Base-by-base conservation (phyloP, 2,113 vertebrate genomes). In the Anser brachyrhynchus region DNA sequence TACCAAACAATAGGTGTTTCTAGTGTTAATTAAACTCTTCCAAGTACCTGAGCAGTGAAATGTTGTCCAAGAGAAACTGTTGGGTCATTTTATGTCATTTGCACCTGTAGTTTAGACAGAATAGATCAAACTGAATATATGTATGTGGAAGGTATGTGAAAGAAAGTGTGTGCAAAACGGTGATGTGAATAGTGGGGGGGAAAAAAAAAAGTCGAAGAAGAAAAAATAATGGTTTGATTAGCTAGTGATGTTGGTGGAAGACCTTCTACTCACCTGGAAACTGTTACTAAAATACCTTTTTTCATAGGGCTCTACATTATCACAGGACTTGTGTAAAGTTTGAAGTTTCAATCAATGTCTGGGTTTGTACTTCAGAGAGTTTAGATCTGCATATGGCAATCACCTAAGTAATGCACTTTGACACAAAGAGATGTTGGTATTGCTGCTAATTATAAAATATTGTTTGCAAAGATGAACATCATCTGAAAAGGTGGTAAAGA, bases 21-120 rank as follows among this genome's bases (percentile, higher is more conserved):
- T 92, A 67, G 29, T n/a, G 13, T 82, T 91, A 87, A 75, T 82
- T 91, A 72, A 93, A 76, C 14, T 82, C 18, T 81, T 95, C 67
- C 6, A 10, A 84, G 39, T 58, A 65, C 52, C 28, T 70, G 11
- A 87, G 62, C 33, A 70, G 28, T 25, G 92, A 92, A 91, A 92
- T 58, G 13, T 66, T 87, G 37, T 70, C 58, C 54, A 62, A 92
- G 78, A 94, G 18, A 87, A 87, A 72, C 22, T 54, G 5, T 49
- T 79, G 12, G 8, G 66, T 91, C 37, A 55, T 89, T 93, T 89
- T 64, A 58, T 46, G 28, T 81, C 51, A 35, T 74, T 85, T 66
- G 29, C 54, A 91, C 33, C 25, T 69, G 25, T 59, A 75, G 19
- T 72, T 76, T 92, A 51, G 19, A 82, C 58, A 89, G n/a, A 81